A percentile compares a stretch with the other conserved stretches of the same genome.
Evolutionary conservation across 2,113 vertebrate genomes (phyloP).

Genomic region (Pampusana beccarii): DNA sequence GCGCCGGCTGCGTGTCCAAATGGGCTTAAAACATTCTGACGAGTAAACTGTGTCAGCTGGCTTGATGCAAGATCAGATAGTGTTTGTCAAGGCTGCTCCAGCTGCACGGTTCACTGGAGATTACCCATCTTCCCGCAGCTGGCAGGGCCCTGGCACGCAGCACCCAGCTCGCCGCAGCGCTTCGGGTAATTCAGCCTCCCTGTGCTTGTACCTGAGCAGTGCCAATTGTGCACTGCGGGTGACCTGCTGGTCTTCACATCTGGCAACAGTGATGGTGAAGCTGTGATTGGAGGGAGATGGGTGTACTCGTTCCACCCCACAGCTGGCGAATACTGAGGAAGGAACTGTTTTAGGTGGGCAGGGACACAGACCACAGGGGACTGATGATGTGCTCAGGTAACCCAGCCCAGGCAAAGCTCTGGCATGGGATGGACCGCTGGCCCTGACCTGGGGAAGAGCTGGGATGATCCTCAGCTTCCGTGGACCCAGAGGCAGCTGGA

Average conservation of each 20-base stretch:
- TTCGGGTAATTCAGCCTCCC: neutral
- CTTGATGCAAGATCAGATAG: neutral
- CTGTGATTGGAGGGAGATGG: neutral
- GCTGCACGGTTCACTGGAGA: neutral
- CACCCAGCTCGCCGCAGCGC: neutral
- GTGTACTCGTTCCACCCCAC: neutral
- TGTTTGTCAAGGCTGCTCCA: conserved; percentile 19
- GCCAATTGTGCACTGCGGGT: neutral
- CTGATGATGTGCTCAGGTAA: accelerated
- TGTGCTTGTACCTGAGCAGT: neutral
- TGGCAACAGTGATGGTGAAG: neutral
- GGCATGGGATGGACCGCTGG: neutral
- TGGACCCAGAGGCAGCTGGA: neutral
- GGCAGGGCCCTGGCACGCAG: accelerated
- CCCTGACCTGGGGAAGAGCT: neutral
- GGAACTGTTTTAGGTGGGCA: neutral
- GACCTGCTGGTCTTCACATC: neutral
- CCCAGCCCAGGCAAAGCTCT: neutral
- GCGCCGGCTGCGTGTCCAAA: neutral
- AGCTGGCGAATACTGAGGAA: neutral
- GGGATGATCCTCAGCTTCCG: neutral
- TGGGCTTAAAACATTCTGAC: conserved; percentile 31
- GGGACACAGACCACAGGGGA: neutral
- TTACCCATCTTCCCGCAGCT: neutral
- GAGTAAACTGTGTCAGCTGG: neutral